A percentile compares a stretch with the other conserved stretches of the same genome.
These are phyloP conservation scores for Hoplodrina blanda DNA, from an alignment of 2,888 invertebrate genomes.

Conservation along the genomic window DNA sequence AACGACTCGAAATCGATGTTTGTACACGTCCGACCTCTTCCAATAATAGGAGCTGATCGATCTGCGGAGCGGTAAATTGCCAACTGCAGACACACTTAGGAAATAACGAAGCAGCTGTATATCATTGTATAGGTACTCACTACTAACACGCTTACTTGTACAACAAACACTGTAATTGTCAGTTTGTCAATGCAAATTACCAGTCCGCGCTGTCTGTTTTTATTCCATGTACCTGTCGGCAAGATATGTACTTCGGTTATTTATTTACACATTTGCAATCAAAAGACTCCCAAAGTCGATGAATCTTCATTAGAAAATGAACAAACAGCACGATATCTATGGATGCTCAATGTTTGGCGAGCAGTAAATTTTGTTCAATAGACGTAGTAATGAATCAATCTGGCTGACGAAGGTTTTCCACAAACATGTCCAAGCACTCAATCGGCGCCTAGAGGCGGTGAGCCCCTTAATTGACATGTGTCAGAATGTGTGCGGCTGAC, in stretches of 20 bases:
- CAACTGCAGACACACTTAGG: slow-evolving; percentile 83
- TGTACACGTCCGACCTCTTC: slow-evolving; percentile 90
- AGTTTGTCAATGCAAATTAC: slow-evolving; percentile 76
- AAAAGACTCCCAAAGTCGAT: slow-evolving; percentile 59
- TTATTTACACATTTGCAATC: slow-evolving; percentile 51
- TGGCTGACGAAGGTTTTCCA: slow-evolving; percentile 83
- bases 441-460: slow-evolving; percentile 84
- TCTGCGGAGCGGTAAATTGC: slow-evolving; percentile 87
- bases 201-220: slow-evolving; percentile 52
- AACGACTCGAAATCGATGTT: slow-evolving; percentile 90
- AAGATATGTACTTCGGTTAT: slow-evolving; percentile 50
- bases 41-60: slow-evolving; percentile 89
- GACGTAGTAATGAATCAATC: slow-evolving; percentile 88
- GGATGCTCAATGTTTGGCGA: slow-evolving; percentile 67
- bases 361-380: slow-evolving; percentile 77
- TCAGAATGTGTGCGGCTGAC: slow-evolving; percentile 89
- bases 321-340: slow-evolving; percentile 68
- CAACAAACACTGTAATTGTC: slow-evolving; percentile 80
- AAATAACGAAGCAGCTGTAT: slow-evolving; percentile 84
- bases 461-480: slow-evolving; percentile 90
- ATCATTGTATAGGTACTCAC: slow-evolving; percentile 71
- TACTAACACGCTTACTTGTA: slow-evolving; percentile 71
- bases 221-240: slow-evolving; percentile 51
- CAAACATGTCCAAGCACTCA: slow-evolving; percentile 89
- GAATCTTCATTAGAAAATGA: slow-evolving; percentile 75